Evolutionary conservation across 2,797 vertebrate genomes (phyloP), one percentile per base, ranked within the genome.

Genomic region (Setipinna tenuifilis): DNA sequence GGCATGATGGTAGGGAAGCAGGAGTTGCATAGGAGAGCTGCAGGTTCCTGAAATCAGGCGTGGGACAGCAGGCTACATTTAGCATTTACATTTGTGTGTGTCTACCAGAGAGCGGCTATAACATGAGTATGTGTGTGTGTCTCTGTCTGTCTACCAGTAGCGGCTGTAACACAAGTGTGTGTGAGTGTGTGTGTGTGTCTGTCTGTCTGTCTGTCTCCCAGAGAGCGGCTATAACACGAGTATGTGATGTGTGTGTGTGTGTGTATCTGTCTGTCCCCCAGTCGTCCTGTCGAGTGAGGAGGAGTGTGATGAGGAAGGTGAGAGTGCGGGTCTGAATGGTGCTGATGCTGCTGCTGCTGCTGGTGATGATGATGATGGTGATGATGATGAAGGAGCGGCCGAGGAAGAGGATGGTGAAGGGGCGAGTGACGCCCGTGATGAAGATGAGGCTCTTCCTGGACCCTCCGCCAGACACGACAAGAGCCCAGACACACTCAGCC

Each of bases 261-360:
- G 9, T 68, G 14, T 83, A 4, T 82, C 0, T 87, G 19, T 61
- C 6, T 88, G 10, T 88, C 21, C 90, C 94, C 91, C 87, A 99
- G 98, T 99, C 92, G 93, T 98, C 75, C 94, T 99, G 90, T 99
- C 98, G 85, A 98, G 98, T 91, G 98, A 98, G 85, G 98, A 98
- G 86, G 89, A 89, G 46, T 54, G 87, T 3, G 23, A 83, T 54
- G 93, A 93, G 89, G 91, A 93, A 91, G 83, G 86, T 0, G 2
- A 21, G 14, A 61, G 0, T 35, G 11, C 25, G 31, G 65, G 0
- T 71, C 25, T 28, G 25, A 71, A 31, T 6, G 31, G 31, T 6
- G 65, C 25, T 71, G 65, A 31, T 5, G 65, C 0, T 68, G 23
- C 62, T 71, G 65, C 2, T 28, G 62, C 2, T 68, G 62, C 2